Evolutionary conservation across 1,140 invertebrate genomes (phyloP), one percentile per base, ranked within the genome.

Genomic region (Eufriesea mexicana): DNA sequence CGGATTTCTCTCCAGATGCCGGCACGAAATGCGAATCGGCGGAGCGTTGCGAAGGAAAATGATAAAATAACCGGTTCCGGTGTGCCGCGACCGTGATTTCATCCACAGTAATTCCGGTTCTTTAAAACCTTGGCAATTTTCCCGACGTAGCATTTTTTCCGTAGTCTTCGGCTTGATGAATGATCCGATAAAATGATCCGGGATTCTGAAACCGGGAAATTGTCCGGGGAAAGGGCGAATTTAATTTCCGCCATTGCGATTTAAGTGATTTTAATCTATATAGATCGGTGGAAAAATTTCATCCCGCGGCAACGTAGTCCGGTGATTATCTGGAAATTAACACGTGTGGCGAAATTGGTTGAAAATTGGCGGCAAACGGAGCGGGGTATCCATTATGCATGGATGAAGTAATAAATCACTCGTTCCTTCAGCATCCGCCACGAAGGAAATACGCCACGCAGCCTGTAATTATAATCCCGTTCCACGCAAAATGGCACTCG

Each of bases 31-130:
- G 57, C 59, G 51, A 64, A 35, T 64, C 59, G 35, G 25, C 47
- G 74, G 47, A 64, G 59, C 74, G 59, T 64, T 64, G 74, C 74
- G 20, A 49, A 57, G 47, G 61, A 76, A 76, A 76, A 76, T 76
- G 45, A 64, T 76, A 49, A 75, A 75, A 75, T 75, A 75, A 75
- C 57, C 57, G 45, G 73, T 20, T 5, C 12, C 51, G 5, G n/a
- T 20, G 25, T 64, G 45, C 45, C 47, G 0, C 23, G 2, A 14
- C 47, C 18, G 23, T 64, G 74, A 64, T 66, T 76, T 18, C 5
- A 5, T 28, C 0, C 8, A 59, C 14, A 18, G 55, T 51, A 42
- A 64, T 76, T 62, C 23, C 16, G 16, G 14, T 14, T n/a, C 57
- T 25, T 61, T 59, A 12, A 55, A 72, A 55, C 23, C 20, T 16